Evolutionary conservation across 2,113 vertebrate species (phyloP), one percentile per base, ranked within the genome.

Genomic region (Halichoerus grypus): DNA sequence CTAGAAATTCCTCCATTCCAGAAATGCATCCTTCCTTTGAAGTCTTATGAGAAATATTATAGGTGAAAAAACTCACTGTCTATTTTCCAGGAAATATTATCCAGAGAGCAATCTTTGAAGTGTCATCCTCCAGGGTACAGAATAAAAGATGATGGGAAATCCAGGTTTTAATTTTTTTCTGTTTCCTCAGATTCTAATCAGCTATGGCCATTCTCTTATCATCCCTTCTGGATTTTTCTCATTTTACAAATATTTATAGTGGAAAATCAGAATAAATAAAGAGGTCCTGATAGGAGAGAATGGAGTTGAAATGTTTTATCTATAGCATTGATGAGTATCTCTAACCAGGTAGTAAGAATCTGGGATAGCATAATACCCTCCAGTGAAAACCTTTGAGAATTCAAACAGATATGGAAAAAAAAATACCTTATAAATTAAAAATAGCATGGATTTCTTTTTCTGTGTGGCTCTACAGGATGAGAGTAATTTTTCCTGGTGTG

Each of bases 191-290:
- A 61, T 49, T 83, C 49, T 89, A 82, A 83, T 80, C 16, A 76
- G 7, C 4, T 4, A 31, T 22, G 6, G 8, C 26, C 5, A 33
- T 67, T 94, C 21, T 86, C 10, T 22, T 36, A 28, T 14, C 9
- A 77, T 42, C 6, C 8, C 10, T 93, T 97, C 42, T 39, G 92
- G 11, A 92, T 85, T 81, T 63, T 63, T 10, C 14, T 81, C 69
- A 39, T 85, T 91, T 59, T 18, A 69, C 15, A 91, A 83, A 81
- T 11, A 59, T 24, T 76, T 31, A 71, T 14, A 36, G 26, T 42
- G 26, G 18, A 85, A 89, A 96, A 49, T 61, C 33, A 79, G 31
- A 92, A 88, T n/a, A 61, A 69, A 57, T 71, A 42, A 46, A 91
- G 82, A 86, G 11, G 7, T 22, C 33, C 3, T 51, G 51, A 80